Percentiles rank a stretch among this genome's conserved stretches.
Evolutionary conservation across 2,888 invertebrate species (phyloP).

Genomic region (Acleris literana): DNA sequence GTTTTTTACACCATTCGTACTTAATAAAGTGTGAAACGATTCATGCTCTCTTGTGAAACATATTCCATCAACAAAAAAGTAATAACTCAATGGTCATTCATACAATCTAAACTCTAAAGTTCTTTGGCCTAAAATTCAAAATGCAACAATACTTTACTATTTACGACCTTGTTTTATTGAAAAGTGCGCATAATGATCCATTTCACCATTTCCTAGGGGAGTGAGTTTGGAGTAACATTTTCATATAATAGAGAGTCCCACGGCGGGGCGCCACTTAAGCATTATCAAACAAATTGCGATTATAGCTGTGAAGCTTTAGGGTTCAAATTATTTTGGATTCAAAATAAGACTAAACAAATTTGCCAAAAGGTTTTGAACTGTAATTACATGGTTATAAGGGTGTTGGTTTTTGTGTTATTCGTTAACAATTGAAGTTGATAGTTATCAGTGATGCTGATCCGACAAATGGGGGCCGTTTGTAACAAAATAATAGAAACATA

Average conservation of each 20-base stretch:
- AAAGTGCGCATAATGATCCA: slow-evolving; percentile 21
- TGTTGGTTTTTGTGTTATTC: slow-evolving; percentile 46
- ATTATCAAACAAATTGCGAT: slow-evolving; percentile 27
- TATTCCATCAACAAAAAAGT: no score
- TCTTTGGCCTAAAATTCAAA: no score
- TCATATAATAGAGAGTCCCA: slow-evolving; percentile 55
- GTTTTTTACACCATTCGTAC: slow-evolving; percentile 3
- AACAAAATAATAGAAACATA: slow-evolving; percentile 15
- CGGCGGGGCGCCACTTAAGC: slow-evolving; percentile 66
- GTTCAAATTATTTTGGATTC: not conserved
- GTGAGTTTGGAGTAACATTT: not conserved
- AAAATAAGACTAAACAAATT: not conserved
- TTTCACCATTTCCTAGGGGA: slow-evolving; percentile 13
- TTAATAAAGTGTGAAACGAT: slow-evolving; percentile 13
- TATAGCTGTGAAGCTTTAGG: slow-evolving; percentile 36
- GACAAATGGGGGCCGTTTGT: slow-evolving; percentile 40
- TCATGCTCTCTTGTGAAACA: not conserved
- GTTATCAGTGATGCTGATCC: slow-evolving; percentile 54
- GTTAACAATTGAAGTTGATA: slow-evolving; percentile 39
- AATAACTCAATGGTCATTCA: no score
- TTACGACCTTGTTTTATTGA: no score
- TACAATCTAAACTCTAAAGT: no score
- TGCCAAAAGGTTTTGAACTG: slow-evolving; percentile 28
- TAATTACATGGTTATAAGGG: slow-evolving; percentile 53
- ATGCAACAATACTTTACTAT: no score